Base-by-base conservation (phyloP, 2,888 invertebrate genomes). In the Petrolisthes manimaculis region DNA sequence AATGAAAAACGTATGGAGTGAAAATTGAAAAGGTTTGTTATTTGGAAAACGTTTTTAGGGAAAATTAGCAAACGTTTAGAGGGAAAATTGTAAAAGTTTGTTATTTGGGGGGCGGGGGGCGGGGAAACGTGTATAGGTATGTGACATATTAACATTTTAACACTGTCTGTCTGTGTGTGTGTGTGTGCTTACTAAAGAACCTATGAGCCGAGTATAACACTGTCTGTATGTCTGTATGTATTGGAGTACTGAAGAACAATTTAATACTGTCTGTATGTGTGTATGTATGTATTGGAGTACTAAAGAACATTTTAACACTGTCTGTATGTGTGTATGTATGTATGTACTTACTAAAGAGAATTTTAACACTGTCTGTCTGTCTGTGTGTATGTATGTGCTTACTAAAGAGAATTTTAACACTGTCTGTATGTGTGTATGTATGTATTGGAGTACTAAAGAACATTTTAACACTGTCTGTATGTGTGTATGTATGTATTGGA, bases 141-240 rank as follows among this genome's bases (percentile, higher is more conserved):
- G 1, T 1, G 37, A 37, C 37, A 37, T 37, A 37, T 37, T 37
- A 37, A 37, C 37, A 2, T 37, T 37, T n/a, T n/a, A 61, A 14
- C 14, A 61, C 6, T 9, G n/a, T 71, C 9, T 71, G n/a, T 71
- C 9, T 12, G n/a, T 71, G n/a, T 71, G n/a, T 71, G n/a, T 71
- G n/a, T 71, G n/a, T 71, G n/a, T 71, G n/a, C n/a, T 18, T 71
- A 71, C n/a, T n/a, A 61, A 21, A 88, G 88, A 84, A n/a, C 88
- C 88, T 55, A 88, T 81, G 81, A 85, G 88, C 77, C 88, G 81
- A 56, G 88, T 88, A 5, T 74, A 81, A 6, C 88, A 84, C n/a
- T n/a, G n/a, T n/a, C n/a, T n/a, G n/a, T n/a, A n/a, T n/a, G n/a
- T n/a, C n/a, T n/a, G n/a, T n/a, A n/a, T n/a, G n/a, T n/a, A n/a